Evolutionary conservation across 2,113 vertebrate genomes (phyloP), one percentile per base, ranked within the genome.

Genomic region (Chrysochloris asiatica): DNA sequence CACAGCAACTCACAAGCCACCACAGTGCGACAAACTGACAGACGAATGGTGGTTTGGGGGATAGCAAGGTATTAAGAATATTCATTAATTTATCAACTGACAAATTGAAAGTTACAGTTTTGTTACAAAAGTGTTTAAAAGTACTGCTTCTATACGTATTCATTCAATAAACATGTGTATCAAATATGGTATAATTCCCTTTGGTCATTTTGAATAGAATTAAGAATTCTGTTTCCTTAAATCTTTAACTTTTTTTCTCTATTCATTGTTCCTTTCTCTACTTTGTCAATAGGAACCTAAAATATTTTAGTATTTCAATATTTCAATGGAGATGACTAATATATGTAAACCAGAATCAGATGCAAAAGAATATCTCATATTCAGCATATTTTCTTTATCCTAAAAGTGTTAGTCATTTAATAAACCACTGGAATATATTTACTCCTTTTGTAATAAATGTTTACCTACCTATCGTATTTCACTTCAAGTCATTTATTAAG

Each of bases 401-500:
- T 96, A 92, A 93, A 95, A 93, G 75, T 95, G 83, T 77, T 84
- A 22, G 75, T 95, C 87, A 75, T 86, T 89, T 86, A 92, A 54
- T 38, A 83, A 91, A 84, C 21, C 8, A 73, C 19, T 92, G 41
- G 30, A 52, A 63, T 73, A 80, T 96, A 88, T 96, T 96, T 96
- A 86, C 73, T 93, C 91, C 93, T 71, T 93, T 95, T 92, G 88
- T 95, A 95, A 97, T 96, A 97, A 94, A 84, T 89, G n/a, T 79
- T 96, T 91, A 92, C 84, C 95, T 95, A 77, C 91, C 85, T 83
- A 90, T 91, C 83, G 94, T 84, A 97, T 95, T 97, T 97, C 88
- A 97, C 52, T 96, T 90, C 95, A 95, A 95, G 96, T 93, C 92
- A 95, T 96, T 97, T 97, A 97, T 96, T 97, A 97, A 96, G 67